A percentile compares a stretch with the other conserved stretches of the same genome.
Evolutionary conservation across 1,140 invertebrate species (phyloP).

Genomic region (Proctacanthus coquilletti): DNA sequence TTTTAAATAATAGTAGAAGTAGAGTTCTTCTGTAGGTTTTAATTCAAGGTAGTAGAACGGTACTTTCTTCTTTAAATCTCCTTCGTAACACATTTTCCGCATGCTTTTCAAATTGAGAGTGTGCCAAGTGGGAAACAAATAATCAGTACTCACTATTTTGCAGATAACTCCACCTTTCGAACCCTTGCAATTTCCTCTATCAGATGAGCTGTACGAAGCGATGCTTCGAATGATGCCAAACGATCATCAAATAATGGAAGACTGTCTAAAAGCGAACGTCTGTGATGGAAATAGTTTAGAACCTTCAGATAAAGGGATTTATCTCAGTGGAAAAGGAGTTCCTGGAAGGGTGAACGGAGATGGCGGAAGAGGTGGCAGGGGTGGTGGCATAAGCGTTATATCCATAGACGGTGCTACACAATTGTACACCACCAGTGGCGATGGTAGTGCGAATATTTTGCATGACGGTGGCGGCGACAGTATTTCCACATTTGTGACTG

Average conservation of each 20-base stretch:
- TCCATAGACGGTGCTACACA: no score
- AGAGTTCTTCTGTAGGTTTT: no score
- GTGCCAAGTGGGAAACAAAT: no score
- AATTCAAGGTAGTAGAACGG: no score
- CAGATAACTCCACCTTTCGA: slow-evolving; percentile 36
- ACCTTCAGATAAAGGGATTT: no score
- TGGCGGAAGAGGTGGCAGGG: background rate
- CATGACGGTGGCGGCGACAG: slow-evolving; percentile 5
- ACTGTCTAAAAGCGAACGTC: background rate
- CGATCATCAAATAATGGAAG: slow-evolving; percentile 17
- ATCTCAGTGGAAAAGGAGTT: background rate
- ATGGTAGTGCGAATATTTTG: background rate
- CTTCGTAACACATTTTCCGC: no score
- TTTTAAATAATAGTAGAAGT: no score
- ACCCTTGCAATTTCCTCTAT: slow-evolving; percentile 43
- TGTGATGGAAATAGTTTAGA: slow-evolving; percentile 1
- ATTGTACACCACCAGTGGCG: background rate
- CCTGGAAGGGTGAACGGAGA: background rate
- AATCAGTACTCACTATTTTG: no score
- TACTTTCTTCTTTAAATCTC: no score
- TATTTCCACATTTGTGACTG: background rate
- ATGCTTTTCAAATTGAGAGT: no score
- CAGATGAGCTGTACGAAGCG: slow-evolving; percentile 40
- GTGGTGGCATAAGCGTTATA: no score
- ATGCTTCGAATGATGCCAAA: slow-evolving; percentile 41